Evolutionary conservation across 2,888 invertebrate genomes (phyloP), one percentile per base, ranked within the genome.

Genomic region (Drosophila barbarae): DNA sequence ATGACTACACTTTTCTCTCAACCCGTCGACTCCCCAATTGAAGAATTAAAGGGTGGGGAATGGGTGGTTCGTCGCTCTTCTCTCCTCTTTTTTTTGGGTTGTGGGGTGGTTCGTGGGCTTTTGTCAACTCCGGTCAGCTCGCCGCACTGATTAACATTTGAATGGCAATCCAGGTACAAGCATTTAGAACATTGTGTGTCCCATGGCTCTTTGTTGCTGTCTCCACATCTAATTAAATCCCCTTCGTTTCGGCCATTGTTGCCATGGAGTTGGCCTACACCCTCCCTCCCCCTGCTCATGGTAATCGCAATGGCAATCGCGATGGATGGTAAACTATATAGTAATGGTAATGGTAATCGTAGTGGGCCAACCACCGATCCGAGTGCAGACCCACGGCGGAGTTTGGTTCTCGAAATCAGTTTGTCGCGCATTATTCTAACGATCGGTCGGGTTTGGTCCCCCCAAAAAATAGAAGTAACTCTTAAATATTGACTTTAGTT

Each of bases 141-240:
- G 69, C 73, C 74, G 75, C 72, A 78, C 71, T 84, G 77, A 82
- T 86, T 87, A 84, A 81, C 85, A 81, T 84, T 81, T 82, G 84
- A 83, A 82, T 85, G 80, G 75, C 74, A 84, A 73, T 77, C 69
- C 74, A 73, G 60, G 56, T 74, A 78, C 70, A 64, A 64, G 64
- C 63, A 59, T 67, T 49, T 66, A 66, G 47, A 64, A 70, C 61
- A 51, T 60, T 39, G 55, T 72, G 52, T 72, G 52, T 56, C 39
- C 58, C 58, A 39, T 67, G 38, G 54, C 51, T 63, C 51, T 50
- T 72, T 73, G 72, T 74, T 82, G 75, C 81, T 81, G 77, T 83
- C 79, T 81, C 82, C 84, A 82, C 85, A 78, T 79, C 79, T 85
- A 86, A 87, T 87, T 88, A 87, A 86, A 82, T 86, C 84, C 82